Evolutionary conservation across 2,113 vertebrate genomes (phyloP).

Genomic region (Phoenicopterus ruber): DNA sequence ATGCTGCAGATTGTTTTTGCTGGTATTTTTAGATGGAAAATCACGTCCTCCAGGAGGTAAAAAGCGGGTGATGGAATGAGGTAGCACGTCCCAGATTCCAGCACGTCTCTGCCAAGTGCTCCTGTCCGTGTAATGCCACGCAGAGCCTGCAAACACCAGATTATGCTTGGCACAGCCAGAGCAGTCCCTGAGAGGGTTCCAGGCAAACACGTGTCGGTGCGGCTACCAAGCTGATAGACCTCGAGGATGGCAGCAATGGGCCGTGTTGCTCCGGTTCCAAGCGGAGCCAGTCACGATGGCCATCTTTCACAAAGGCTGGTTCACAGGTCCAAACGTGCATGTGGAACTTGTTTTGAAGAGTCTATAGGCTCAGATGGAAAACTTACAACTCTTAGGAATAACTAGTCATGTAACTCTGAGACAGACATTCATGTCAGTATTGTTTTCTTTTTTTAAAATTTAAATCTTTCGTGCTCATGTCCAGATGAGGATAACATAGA

Average conservation of each 20-base stretch:
- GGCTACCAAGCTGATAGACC: background rate
- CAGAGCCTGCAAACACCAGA: background rate
- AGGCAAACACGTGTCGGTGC: background rate
- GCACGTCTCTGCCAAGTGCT: background rate
- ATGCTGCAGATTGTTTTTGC: background rate
- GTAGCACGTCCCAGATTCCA: background rate
- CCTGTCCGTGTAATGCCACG: background rate
- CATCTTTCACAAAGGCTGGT: background rate
- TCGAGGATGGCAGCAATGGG: background rate
- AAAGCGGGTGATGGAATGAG: background rate
- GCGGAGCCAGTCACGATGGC: accelerated
- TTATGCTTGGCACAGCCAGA: background rate
- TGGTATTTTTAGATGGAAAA: background rate
- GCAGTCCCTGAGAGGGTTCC: background rate
- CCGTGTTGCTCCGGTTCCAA: background rate
- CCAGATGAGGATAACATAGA: background rate
- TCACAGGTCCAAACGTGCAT: background rate
- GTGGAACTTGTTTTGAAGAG: background rate
- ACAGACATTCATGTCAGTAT: background rate
- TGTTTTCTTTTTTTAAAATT: background rate
- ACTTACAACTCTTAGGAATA: background rate
- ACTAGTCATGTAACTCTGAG: background rate
- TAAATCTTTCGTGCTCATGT: background rate
- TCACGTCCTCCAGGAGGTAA: background rate
- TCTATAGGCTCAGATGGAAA: background rate